Evolutionary conservation across 2,113 vertebrate species (phyloP).

Genomic region (Cyprinodon brontotheroides): DNA sequence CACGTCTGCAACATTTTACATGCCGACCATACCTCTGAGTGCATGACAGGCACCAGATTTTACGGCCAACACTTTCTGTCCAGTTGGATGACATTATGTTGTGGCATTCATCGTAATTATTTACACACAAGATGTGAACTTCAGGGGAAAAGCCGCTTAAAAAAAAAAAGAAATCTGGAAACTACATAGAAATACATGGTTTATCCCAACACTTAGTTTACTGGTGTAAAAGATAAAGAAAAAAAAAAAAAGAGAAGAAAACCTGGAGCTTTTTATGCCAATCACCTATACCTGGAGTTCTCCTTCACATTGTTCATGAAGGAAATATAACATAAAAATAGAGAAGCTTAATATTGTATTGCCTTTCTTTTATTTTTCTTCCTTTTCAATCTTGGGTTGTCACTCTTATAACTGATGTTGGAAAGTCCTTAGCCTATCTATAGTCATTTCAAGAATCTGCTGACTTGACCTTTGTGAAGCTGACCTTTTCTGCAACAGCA

Average conservation of each 20-base stretch:
- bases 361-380: too few species aligned
- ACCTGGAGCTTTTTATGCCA: too few species aligned
- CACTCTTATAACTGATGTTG: too few species aligned
- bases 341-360: too few species aligned
- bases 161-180: neutral
- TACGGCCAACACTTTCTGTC: neutral
- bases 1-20: conserved; percentile 60
- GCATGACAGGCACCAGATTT: conserved; percentile 28
- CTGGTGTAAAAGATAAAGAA: too few species aligned
- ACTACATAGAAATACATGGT: neutral
- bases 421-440: neutral
- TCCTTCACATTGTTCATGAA: too few species aligned
- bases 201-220: too few species aligned
- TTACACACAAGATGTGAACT: neutral
- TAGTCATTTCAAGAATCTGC: neutral
- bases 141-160: neutral
- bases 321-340: too few species aligned
- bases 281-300: too few species aligned
- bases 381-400: too few species aligned
- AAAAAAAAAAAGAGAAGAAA: too few species aligned
- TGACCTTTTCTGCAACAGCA: neutral
- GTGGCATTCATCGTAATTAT: neutral
- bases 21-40: conserved; percentile 51
- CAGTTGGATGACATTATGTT: neutral
- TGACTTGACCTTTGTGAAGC: neutral